Evolutionary conservation across 2,888 invertebrate species (phyloP), one percentile per base, ranked within the genome.

Genomic region (Creontiades dilutus): DNA sequence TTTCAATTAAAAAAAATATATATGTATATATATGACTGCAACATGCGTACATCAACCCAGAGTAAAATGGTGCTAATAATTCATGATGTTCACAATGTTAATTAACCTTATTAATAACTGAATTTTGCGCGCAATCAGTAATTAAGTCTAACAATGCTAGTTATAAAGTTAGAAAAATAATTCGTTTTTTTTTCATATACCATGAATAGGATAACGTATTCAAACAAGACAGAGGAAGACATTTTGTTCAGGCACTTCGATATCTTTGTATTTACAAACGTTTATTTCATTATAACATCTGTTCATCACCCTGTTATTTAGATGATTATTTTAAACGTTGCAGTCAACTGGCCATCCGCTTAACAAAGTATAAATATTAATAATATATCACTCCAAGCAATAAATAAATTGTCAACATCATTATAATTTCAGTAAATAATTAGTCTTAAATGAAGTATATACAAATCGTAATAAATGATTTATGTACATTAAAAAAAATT

Each of bases 201-300:
- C 14, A 52, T 57, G 4, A n/a, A n/a, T 5, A 57, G 57, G 57
- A 57, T n/a, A 14, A 57, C 57, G 19, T 57, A n/a, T 57, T 14
- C 5, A 23, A 68, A 78, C 23, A 75, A 75, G 28, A 47, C 1
- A 37, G 16, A 37, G 47, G 46, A 78, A 78, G 78, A 37, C 78
- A 78, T 78, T 3, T 78, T 47, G 27, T 78, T 46, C n/a, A 78
- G 78, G 78, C 78, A 78, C 78, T 78, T 78, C 16, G 28, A 78
- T 4, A 78, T 75, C 23, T 14, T 19, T 78, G 46, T 78, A 78
- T 78, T 46, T 46, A 46, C 46, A 78, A 46, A 78, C 9, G 16
- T 78, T 14, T 5, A 46, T n/a, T 9, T 27, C 11, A 75, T 75
- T n/a, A 46, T 46, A n/a, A 4, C 9, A 47, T 78, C 13, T 19